Base-by-base conservation (phyloP, 2,113 vertebrate genomes). In the Micronisus gabar region DNA sequence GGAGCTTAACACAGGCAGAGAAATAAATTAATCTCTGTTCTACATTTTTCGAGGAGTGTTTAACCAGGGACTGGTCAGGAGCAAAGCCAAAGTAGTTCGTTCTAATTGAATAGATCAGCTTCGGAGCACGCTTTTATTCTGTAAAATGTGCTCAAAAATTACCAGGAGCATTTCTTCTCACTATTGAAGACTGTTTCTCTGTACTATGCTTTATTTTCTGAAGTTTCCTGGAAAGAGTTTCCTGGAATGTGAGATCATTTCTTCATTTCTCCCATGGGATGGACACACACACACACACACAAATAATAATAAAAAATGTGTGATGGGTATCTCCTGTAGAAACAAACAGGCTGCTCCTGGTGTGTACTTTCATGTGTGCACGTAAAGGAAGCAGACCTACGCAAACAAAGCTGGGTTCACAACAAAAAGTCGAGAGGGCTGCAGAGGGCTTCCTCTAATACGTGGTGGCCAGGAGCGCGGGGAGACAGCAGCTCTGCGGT, bases 181-280 rank as follows among this genome's bases (percentile, higher is more conserved):
- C 65, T 70, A 41, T 72, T 70, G 91, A 70, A 81, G 30, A n/a
- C 25, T 50, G n/a, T 83, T 88, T 72, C 20, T 58, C 81, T 61
- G 29, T 61, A 41, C 52, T 66, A 40, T 59, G 53, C 83, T 71
- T 82, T 58, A 86, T 90, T 93, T 92, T 70, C 48, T 71, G 41
- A 93, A 92, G 16, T 82, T 96, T 96, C 97, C 94, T 97, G 75
- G 88, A 68, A 94, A 88, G 75, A 95, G 71, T 89, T 92, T 86
- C 87, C 91, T 96, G 95, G 62, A 90, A 68, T 88, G 70, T 70
- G 82, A 82, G 78, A 76, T 93, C 50, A 76, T 93, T 85, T 87
- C 78, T 96, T 61, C 36, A 29, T 66, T 88, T 95, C 90, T 94
- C 96, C 92, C 85, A 32, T 71, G 81, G 81, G 95, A 91, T 15